Percentiles rank a stretch among this genome's conserved stretches.
Conservation (phyloP, 2,888 invertebrate genomes). For the Thereva unica region DNA sequence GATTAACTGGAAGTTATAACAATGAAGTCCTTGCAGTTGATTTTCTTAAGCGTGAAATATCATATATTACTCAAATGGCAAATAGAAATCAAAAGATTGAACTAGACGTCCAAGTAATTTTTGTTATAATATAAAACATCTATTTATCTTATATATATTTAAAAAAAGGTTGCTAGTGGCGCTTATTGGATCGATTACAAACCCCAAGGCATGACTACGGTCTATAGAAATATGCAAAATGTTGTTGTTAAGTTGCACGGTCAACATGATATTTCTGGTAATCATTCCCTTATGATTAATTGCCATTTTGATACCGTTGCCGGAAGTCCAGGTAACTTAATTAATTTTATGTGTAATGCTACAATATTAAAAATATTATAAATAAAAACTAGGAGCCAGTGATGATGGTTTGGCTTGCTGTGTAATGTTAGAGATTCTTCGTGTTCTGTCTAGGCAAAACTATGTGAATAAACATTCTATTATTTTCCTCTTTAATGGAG, state of each 20-base stretch:
- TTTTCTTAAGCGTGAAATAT: slow-evolving; percentile 63
- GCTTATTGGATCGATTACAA: slow-evolving; percentile 74
- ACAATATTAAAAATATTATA: too few relatives aligned
- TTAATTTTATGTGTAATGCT: too few relatives aligned
- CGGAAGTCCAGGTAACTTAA: slow-evolving; percentile 75
- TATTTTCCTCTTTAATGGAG: slow-evolving; percentile 74
- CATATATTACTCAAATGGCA: slow-evolving; percentile 60
- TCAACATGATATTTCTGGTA: slow-evolving; percentile 57
- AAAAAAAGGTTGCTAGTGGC: slow-evolving; percentile 63
- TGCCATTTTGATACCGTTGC: slow-evolving; percentile 91
- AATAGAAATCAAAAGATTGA: slow-evolving; percentile 64
- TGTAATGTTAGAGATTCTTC: slow-evolving; percentile 69
- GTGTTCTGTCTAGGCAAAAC: slow-evolving; percentile 61
- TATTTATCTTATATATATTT: neutral
- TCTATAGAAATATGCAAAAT: slow-evolving; percentile 81
- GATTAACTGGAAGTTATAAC: slow-evolving; percentile 75
- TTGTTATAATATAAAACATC: neutral
- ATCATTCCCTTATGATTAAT: slow-evolving; percentile 75
- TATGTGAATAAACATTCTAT: slow-evolving; percentile 62
- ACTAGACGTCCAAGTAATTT: slow-evolving; percentile 66
- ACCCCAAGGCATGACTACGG: slow-evolving; percentile 78
- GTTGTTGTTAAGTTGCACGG: slow-evolving; percentile 75
- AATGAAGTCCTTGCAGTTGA: slow-evolving; percentile 75
- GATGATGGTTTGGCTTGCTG: slow-evolving; percentile 60
- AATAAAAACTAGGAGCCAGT: slow-evolving; percentile 48